Conservation (phyloP, 2,888 invertebrate genomes). For the Ophion ventricosus region DNA sequence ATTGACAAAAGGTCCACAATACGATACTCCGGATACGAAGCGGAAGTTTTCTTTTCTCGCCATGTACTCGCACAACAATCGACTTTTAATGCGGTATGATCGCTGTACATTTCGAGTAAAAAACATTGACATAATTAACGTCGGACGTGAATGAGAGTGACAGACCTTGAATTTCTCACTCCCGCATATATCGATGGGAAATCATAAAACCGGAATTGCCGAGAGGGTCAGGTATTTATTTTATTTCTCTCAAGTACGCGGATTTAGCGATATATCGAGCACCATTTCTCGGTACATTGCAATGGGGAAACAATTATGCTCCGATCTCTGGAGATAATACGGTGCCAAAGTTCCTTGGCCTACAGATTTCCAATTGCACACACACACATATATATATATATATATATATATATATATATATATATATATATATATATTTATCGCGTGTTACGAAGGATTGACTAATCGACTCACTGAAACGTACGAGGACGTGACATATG, state of each 20-base stretch:
- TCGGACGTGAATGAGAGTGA: conserved; percentile 27
- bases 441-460: conserved; percentile 13
- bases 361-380: conserved; percentile 24
- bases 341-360: conserved; percentile 31
- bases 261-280: neutral
- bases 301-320: conserved; percentile 6
- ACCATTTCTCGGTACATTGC: neutral
- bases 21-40: neutral
- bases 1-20: too few relatives aligned
- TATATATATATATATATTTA: conserved; percentile 9
- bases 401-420: neutral
- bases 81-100: neutral
- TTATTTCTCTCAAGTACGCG: conserved; percentile 1
- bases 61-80: conserved; percentile 21
- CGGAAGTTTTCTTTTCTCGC: conserved; percentile 10
- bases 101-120: neutral
- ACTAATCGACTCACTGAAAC: conserved; percentile 17
- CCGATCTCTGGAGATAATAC: conserved; percentile 38
- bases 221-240: conserved; percentile 2
- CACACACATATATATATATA: neutral
- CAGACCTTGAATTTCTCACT: conserved; percentile 40
- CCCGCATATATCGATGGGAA: conserved; percentile 16
- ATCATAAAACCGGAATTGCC: conserved; percentile 33
- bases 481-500: conserved; percentile 21
- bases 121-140: conserved; percentile 34